Base-by-base conservation (phyloP, 2,888 invertebrate species). In the Eutolmus rufibarbis region DNA sequence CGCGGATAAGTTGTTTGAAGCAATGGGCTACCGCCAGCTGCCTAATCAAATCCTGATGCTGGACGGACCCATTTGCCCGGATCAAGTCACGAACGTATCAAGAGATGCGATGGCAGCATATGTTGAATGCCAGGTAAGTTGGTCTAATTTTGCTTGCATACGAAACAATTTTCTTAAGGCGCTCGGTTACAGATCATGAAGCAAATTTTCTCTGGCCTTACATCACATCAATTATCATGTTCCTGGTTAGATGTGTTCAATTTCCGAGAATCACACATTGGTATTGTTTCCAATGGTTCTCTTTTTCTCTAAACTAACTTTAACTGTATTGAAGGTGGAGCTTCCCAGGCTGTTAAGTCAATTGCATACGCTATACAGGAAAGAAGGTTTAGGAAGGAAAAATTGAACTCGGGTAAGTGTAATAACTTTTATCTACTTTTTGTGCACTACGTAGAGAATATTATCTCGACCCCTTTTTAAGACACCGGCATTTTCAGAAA, bases 61-160 rank as follows among this genome's bases (percentile, higher is more conserved):
- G 16, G 95, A 96, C 88, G 96, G 95, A 8, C 96, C 97, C 31
- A 95, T 96, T 87, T 97, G 97, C 91, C 97, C 96, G 0, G 97
- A 97, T 92, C 95, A 95, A 92, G 96, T 97, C 3, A 95, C 96
- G 23, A 95, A 95, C 88, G 95, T 97, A 2, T 97, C 97, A 0
- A 94, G 96, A 86, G 97, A 98, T 92, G 97, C 97, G 19, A 94
- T 97, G 90, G 95, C 97, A 40, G 98, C 97, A 28, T 96, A 96
- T 92, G 96, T 97, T 76, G 98, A 98, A 93, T 97, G 97, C 91
- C 96, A 97, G 94, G 96, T 96, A 91, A 89, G 89, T 89, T 46
- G 31, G 31, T 76, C 14, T 14, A 34, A 8, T 76, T 76, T 37
- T 31, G 14, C 8, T 66, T 86, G 37, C 23, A 43, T 43, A 84